Percentiles rank a stretch among this genome's conserved stretches.
Evolutionary conservation across 2,113 vertebrate species (phyloP).

Genomic region (Naja naja): DNA sequence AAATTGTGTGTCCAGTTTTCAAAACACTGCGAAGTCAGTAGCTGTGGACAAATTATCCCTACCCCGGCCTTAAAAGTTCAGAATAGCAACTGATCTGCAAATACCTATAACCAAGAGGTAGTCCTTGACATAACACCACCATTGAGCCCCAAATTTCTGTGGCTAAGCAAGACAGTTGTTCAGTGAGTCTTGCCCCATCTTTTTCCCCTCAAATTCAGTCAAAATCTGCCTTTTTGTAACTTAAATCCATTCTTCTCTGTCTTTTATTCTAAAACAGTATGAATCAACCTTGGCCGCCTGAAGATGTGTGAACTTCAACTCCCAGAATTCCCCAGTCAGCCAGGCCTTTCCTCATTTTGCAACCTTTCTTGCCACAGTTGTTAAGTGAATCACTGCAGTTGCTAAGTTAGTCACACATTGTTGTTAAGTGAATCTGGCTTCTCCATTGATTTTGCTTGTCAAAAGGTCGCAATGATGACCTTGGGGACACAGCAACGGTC

Average conservation of each 20-base stretch:
- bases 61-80: neutral
- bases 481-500: too few species aligned
- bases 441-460: too few species aligned
- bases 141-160: neutral
- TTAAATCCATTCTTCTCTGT: neutral
- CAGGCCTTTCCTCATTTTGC: too few species aligned
- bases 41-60: neutral
- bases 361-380: too few species aligned
- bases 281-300: neutral
- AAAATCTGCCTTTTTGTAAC: neutral
- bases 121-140: neutral
- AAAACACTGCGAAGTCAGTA: neutral
- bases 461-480: too few species aligned
- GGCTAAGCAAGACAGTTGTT: neutral
- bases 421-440: too few species aligned
- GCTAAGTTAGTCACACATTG: too few species aligned
- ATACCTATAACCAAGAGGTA: neutral
- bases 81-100: neutral
- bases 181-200: neutral
- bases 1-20: neutral
- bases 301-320: neutral
- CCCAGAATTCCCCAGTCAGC: neutral
- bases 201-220: neutral
- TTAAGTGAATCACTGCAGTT: too few species aligned
- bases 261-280: neutral